A percentile compares a stretch with the other conserved stretches of the same genome.
Conservation (phyloP, 2,797 vertebrate genomes). For the Mormyrus hasselquistii region DNA sequence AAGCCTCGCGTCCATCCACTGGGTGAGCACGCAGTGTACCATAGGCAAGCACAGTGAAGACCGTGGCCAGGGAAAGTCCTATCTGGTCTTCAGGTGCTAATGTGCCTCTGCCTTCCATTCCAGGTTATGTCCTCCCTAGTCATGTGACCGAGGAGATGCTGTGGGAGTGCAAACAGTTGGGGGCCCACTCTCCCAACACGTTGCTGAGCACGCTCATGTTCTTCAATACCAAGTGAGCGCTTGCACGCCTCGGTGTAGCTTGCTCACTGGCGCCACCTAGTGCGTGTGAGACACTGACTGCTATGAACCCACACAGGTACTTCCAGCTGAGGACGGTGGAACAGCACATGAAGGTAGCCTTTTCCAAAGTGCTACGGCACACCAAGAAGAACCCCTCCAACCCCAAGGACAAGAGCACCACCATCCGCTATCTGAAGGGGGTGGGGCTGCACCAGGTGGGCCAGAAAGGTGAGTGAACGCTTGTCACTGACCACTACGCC, state of each 20-base stretch:
- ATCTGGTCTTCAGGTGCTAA: background rate
- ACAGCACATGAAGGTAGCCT: conserved; percentile 91
- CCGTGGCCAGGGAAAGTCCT: background rate
- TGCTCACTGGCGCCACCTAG: background rate
- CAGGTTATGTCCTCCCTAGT: conserved; percentile 91
- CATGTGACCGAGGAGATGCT: conserved; percentile 97
- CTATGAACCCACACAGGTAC: conserved; percentile 62
- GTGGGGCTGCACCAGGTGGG: conserved; percentile 82
- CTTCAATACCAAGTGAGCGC: conserved; percentile 95
- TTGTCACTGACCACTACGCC: background rate
- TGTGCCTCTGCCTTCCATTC: conserved; percentile 29
- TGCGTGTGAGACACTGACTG: background rate
- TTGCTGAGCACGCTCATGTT: conserved; percentile 94
- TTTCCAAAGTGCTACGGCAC: conserved; percentile 90
- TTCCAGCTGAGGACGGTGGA: conserved; percentile 91
- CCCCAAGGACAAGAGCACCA: conserved; percentile 95
- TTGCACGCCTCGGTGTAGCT: background rate
- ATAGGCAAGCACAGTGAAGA: background rate
- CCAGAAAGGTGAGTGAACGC: conserved; percentile 76
- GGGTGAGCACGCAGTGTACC: conserved; percentile 58
- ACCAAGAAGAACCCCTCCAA: conserved; percentile 94
- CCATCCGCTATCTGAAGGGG: conserved; percentile 88
- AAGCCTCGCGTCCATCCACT: conserved; percentile 80
- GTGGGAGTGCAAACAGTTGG: conserved; percentile 96
- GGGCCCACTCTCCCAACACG: conserved; percentile 89